phyloP scores from a whole-genome alignment of 2,797 vertebrate species.

The Pterois miles region DNA sequence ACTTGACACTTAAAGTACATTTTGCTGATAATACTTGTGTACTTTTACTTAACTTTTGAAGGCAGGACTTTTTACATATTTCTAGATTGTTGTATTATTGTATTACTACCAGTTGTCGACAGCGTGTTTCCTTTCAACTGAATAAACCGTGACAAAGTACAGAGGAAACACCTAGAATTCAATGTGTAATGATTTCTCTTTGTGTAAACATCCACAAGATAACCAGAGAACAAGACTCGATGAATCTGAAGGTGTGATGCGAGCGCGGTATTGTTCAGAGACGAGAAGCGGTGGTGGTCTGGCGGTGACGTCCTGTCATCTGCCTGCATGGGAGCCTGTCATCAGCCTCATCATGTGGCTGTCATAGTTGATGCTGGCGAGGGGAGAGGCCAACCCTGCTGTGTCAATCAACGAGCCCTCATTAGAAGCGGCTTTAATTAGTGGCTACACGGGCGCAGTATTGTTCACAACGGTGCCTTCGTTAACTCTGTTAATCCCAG shows the following conservation, averaged over 20 bases:
- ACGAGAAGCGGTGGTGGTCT: slow-evolving; percentile 65
- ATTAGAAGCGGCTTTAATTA: slow-evolving; percentile 87
- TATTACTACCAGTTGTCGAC: background rate
- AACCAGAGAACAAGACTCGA: slow-evolving; percentile 37
- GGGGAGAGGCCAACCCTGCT: slow-evolving; percentile 83
- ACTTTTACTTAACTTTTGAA: background rate
- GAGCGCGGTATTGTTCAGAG: slow-evolving; percentile 50
- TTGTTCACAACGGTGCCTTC: slow-evolving; percentile 72
- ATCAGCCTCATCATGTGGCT: slow-evolving; percentile 85
- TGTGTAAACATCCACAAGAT: slow-evolving; percentile 33
- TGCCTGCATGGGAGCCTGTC: slow-evolving; percentile 80
- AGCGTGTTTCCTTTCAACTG: background rate
- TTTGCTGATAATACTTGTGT: background rate
- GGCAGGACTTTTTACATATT: background rate
- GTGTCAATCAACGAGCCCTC: slow-evolving; percentile 86
- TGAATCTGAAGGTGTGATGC: slow-evolving; percentile 58
- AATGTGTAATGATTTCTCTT: slow-evolving; percentile 7
- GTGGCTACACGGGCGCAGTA: slow-evolving; percentile 70
- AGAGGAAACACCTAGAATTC: slow-evolving; percentile 8
- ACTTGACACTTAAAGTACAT: background rate
- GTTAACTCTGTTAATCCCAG: slow-evolving; percentile 80
- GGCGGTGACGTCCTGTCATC: slow-evolving; percentile 80
- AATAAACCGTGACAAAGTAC: background rate
- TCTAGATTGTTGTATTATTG: background rate
- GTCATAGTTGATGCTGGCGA: slow-evolving; percentile 83